phyloP scores from a whole-genome alignment of 1,140 invertebrate genomes.

The Tribolium madens region DNA sequence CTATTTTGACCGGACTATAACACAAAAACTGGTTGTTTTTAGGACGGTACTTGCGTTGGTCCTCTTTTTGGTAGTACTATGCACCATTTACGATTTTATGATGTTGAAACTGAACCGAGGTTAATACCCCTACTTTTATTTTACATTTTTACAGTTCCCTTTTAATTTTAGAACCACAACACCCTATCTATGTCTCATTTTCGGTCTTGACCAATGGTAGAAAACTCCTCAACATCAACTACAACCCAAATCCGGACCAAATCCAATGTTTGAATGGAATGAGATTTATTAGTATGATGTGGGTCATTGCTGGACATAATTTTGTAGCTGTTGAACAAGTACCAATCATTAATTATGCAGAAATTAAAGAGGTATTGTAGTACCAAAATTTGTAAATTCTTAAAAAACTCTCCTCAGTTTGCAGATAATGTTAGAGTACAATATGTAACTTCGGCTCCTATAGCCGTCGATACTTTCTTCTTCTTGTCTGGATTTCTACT shows the following conservation, averaged over 20 bases:
- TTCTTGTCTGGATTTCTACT: constrained; percentile 72
- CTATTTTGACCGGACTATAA: too few species aligned
- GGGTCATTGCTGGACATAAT: constrained; percentile 69
- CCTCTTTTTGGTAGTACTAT: not conserved
- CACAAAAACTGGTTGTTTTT: not conserved
- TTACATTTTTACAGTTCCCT: not conserved
- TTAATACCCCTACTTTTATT: too few species aligned
- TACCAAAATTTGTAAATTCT: constrained; percentile 6
- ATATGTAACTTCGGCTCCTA: constrained; percentile 59
- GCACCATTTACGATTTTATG: not conserved
- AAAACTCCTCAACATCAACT: constrained; percentile 49
- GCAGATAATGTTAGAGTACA: constrained; percentile 14
- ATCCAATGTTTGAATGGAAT: constrained; percentile 69
- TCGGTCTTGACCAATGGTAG: constrained; percentile 54
- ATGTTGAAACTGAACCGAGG: not conserved
- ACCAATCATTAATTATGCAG: constrained; percentile 49
- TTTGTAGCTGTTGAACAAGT: constrained; percentile 41
- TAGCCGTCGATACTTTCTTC: constrained; percentile 71
- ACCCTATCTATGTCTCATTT: constrained; percentile 47
- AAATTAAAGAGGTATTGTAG: constrained; percentile 46
- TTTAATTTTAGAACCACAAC: constrained; percentile 20
- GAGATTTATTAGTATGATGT: constrained; percentile 68
- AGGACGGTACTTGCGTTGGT: constrained; percentile 6
- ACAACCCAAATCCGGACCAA: constrained; percentile 50
- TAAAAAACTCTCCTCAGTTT: constrained; percentile 39